phyloP scores from a whole-genome alignment of 2,113 vertebrate genomes.

The Uria lomvia region DNA sequence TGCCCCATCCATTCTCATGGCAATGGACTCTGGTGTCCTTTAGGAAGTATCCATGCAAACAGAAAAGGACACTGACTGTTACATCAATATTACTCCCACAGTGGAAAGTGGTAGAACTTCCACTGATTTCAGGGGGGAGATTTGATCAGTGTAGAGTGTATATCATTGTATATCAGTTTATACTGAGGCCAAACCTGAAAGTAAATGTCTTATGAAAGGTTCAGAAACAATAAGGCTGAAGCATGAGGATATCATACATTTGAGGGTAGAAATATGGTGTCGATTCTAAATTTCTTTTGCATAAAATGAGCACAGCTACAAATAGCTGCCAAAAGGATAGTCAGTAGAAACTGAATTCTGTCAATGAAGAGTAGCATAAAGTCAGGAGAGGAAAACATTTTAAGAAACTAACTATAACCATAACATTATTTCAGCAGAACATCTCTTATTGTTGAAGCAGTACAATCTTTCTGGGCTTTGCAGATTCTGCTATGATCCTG shows the following conservation, averaged over 20 bases:
- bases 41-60: not conserved
- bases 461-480: not conserved
- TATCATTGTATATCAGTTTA: not conserved
- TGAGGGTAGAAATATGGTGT: not conserved
- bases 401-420: not conserved
- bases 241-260: not conserved
- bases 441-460: not conserved
- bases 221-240: not conserved
- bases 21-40: not conserved
- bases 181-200: not conserved
- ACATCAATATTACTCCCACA: not conserved
- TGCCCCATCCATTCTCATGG: not conserved
- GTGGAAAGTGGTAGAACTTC: not conserved
- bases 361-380: not conserved
- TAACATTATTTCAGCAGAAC: not conserved
- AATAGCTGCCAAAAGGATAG: not conserved
- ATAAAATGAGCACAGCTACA: not conserved
- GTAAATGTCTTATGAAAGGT: not conserved
- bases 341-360: not conserved
- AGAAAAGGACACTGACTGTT: not conserved
- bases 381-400: not conserved
- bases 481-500: not conserved
- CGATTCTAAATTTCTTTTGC: not conserved
- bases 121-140: not conserved
- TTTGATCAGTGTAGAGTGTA: not conserved